Conservation (phyloP, 2,113 vertebrate genomes). For the Danio rerio region DNA sequence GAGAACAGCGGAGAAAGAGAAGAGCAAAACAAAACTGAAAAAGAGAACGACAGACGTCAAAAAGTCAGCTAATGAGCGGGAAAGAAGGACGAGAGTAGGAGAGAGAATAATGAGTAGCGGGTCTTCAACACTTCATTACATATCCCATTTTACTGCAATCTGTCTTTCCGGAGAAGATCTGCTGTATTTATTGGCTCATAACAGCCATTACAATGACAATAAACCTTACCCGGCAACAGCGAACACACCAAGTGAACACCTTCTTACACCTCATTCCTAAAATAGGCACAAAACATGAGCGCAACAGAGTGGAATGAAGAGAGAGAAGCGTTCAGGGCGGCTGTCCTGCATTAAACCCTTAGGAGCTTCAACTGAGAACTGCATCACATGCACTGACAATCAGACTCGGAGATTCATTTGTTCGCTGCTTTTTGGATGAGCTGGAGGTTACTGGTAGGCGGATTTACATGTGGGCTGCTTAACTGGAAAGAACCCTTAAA, state of each 20-base stretch:
- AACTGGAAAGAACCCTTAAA: background rate
- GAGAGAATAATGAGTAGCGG: slow-evolving; percentile 7
- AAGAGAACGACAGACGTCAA: slow-evolving; percentile 1
- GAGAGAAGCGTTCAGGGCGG: slow-evolving; percentile 1
- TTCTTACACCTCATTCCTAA: slow-evolving; percentile 16
- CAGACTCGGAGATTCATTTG: background rate
- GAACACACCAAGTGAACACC: slow-evolving; percentile 4
- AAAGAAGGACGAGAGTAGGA: slow-evolving; percentile 7
- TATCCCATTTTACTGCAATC: slow-evolving; percentile 21
- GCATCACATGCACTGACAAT: slow-evolving; percentile 13
- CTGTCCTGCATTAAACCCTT: background rate
- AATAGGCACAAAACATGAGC: slow-evolving; percentile 25
- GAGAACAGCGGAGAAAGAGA: background rate
- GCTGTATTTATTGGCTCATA: slow-evolving; percentile 16
- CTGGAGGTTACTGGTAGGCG: background rate
- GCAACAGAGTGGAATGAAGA: background rate
- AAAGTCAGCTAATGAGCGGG: slow-evolving; percentile 2
- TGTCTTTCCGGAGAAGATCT: slow-evolving; percentile 8
- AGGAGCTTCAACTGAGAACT: background rate
- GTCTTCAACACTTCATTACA: slow-evolving; percentile 21
- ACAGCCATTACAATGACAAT: slow-evolving; percentile 35
- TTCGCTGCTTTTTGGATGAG: background rate
- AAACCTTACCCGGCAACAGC: slow-evolving; percentile 35
- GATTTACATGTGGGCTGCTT: slow-evolving; percentile 11
- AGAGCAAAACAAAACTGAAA: background rate